These are phyloP conservation scores for Reticulitermes speratus DNA, from an alignment of 1,140 invertebrate species.

Conservation along the genomic window DNA sequence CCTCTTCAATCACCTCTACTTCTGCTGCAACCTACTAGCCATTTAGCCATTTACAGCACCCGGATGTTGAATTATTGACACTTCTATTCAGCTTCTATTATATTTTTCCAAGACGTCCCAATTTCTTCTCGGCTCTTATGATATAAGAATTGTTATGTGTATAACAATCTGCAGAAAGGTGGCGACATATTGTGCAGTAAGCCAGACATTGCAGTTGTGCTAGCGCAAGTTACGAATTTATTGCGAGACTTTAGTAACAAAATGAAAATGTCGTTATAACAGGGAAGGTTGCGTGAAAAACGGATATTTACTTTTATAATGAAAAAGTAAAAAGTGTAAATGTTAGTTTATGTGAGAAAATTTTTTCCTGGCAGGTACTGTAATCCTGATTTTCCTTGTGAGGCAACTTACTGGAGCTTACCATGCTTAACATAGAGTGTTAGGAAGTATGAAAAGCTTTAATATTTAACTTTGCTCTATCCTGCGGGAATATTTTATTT, in stretches of 20 bases:
- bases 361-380: neutral
- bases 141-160: neutral
- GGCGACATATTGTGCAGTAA: neutral
- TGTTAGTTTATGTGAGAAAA: neutral
- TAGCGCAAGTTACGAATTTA: neutral
- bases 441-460: too few species aligned
- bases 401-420: neutral
- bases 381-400: neutral
- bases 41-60: conserved; percentile 33
- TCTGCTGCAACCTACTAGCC: neutral
- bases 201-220: neutral
- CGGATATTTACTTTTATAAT: neutral
- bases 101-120: neutral
- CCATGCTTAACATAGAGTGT: too few species aligned
- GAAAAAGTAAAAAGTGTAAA: neutral
- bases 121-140: neutral
- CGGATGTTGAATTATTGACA: conserved; percentile 31
- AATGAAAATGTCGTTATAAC: conserved; percentile 14
- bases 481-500: too few species aligned
- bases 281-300: neutral
- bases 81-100: conserved; percentile 30
- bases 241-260: neutral
- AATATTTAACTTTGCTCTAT: too few species aligned
- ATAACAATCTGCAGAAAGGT: neutral
- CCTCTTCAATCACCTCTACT: conserved; percentile 31